Conservation (phyloP, 1,140 invertebrate species). For the Drosophila trapezifrons region DNA sequence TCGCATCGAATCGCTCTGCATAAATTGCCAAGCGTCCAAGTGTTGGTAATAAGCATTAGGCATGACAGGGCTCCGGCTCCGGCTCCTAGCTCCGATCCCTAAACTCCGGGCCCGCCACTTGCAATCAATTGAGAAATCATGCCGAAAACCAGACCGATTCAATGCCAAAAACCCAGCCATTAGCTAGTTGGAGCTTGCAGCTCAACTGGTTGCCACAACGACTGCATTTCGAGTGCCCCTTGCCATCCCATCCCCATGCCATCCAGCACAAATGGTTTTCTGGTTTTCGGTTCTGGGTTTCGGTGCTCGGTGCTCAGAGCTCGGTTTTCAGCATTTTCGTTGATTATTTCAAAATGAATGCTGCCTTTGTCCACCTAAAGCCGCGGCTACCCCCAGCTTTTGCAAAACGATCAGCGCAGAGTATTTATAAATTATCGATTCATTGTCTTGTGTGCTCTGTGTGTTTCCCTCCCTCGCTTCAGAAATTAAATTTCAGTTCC, state of each 20-base stretch:
- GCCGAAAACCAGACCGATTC: constrained; percentile 50
- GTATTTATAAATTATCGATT: constrained; percentile 44
- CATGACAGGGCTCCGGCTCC: constrained; percentile 25
- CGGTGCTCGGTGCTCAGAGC: neutral
- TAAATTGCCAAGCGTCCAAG: constrained; percentile 69
- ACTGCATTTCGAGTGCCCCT: constrained; percentile 26
- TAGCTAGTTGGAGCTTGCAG: constrained; percentile 39
- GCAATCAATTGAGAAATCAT: constrained; percentile 72
- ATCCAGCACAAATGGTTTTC: constrained; percentile 20
- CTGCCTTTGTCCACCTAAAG: constrained; percentile 26
- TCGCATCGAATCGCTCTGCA: constrained; percentile 35
- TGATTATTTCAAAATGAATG: constrained; percentile 31
- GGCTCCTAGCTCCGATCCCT: neutral
- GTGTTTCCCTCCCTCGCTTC: neutral
- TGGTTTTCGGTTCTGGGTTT: constrained; percentile 8
- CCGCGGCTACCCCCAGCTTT: neutral
- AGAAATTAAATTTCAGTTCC: constrained; percentile 19
- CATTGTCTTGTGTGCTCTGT: constrained; percentile 24
- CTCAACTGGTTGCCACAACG: constrained; percentile 59
- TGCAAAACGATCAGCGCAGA: constrained; percentile 11
- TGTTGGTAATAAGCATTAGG: constrained; percentile 75
- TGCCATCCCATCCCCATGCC: neutral
- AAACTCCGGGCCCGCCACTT: constrained; percentile 26
- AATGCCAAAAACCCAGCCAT: constrained; percentile 37
- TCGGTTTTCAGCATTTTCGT: constrained; percentile 21